Conservation (phyloP, 1,140 invertebrate species). For the Venturia canescens region DNA sequence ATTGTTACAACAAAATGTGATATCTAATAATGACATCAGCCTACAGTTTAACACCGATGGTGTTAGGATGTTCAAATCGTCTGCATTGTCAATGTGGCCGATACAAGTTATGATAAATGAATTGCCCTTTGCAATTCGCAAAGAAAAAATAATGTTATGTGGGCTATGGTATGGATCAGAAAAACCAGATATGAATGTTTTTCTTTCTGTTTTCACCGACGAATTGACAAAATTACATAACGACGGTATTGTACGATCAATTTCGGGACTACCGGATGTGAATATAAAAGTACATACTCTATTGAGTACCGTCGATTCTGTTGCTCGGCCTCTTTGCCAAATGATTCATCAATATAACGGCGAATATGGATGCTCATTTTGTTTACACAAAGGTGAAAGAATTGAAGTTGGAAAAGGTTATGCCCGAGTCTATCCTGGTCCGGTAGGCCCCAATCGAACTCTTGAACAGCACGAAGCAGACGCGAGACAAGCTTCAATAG, state of each 20-base stretch:
- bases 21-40: no score
- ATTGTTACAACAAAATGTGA: no score
- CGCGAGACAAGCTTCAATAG: not conserved
- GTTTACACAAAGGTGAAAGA: not conserved
- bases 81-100: no score
- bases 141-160: no score
- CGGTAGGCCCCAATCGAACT: not conserved
- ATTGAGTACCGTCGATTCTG: not conserved
- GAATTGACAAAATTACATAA: constrained; percentile 26
- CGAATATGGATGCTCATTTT: constrained; percentile 17
- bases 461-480: not conserved
- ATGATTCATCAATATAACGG: constrained; percentile 2
- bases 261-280: not conserved
- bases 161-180: no score
- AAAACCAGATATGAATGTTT: no score
- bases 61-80: no score
- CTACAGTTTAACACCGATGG: no score
- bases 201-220: no score
- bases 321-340: not conserved
- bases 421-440: not conserved
- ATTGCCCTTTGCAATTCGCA: no score
- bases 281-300: constrained; percentile 14
- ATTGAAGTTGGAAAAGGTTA: not conserved
- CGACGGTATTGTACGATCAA: constrained; percentile 1
- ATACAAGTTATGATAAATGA: no score